Evolutionary conservation across 1,140 invertebrate genomes (phyloP).

Genomic region (Drosophila navojoa): DNA sequence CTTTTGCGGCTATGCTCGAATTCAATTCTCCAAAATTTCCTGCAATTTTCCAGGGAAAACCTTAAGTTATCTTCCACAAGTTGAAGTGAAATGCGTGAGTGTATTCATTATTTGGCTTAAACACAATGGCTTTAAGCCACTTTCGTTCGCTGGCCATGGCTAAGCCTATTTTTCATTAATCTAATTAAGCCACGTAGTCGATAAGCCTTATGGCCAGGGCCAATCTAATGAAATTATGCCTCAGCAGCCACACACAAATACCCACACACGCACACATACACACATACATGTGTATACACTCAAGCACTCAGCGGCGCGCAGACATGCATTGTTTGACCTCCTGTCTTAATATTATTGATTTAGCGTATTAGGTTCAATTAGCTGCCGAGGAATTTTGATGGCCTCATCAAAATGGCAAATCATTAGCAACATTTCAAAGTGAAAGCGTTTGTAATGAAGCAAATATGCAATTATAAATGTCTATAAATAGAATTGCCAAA

Average conservation of each 20-base stretch:
- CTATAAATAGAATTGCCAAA: too few relatives aligned
- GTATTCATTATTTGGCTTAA: slow-evolving; percentile 6
- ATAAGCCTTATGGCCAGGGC: slow-evolving; percentile 51
- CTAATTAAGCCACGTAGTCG: slow-evolving; percentile 53
- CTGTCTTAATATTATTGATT: slow-evolving; percentile 63
- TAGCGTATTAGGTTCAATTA: slow-evolving; percentile 68
- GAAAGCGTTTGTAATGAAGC: not conserved
- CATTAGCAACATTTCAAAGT: slow-evolving; percentile 12
- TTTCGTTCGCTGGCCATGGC: slow-evolving; percentile 10
- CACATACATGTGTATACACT: not conserved
- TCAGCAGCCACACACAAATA: slow-evolving; percentile 33
- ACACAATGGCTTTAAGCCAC: slow-evolving; percentile 24
- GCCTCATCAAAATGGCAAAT: slow-evolving; percentile 42
- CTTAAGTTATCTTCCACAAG: not conserved
- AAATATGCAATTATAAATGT: too few relatives aligned
- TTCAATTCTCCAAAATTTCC: too few relatives aligned
- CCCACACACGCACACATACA: not conserved
- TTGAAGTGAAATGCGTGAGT: not conserved
- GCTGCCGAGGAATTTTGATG: slow-evolving; percentile 49
- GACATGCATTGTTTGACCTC: not conserved
- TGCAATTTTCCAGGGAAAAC: not conserved
- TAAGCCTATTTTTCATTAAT: slow-evolving; percentile 71
- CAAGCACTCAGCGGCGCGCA: not conserved
- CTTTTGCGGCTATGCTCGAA: slow-evolving; percentile 31
- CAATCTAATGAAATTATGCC: slow-evolving; percentile 67